phyloP scores from a whole-genome alignment of 2,888 invertebrate species.

The Calameuta idolon region DNA sequence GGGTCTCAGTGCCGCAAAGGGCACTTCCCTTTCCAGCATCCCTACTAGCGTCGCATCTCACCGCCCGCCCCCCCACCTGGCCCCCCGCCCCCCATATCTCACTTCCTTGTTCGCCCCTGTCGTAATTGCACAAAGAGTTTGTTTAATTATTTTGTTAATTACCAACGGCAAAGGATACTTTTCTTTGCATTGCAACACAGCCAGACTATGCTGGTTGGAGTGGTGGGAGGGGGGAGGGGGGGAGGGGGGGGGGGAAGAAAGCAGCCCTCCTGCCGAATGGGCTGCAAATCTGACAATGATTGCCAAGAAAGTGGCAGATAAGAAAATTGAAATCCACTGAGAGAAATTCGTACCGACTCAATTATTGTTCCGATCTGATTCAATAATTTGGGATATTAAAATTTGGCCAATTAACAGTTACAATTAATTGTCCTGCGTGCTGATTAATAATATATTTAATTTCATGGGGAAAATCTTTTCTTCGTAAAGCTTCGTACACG shows the following conservation, averaged over 20 bases:
- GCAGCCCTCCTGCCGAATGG: not conserved
- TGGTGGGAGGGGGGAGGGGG: too few species aligned
- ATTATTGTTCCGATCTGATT: not conserved
- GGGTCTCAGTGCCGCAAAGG: constrained; percentile 3
- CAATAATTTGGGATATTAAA: not conserved
- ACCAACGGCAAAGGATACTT: constrained; percentile 16
- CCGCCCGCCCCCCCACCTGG: too few species aligned
- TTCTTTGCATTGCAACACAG: not conserved
- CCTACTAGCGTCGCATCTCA: not conserved
- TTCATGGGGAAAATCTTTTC: not conserved
- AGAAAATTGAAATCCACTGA: not conserved
- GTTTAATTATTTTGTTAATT: constrained; percentile 27
- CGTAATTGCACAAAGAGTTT: constrained; percentile 23
- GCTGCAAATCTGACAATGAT: not conserved
- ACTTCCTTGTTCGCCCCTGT: not conserved
- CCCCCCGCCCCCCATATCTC: not conserved
- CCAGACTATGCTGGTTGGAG: not conserved
- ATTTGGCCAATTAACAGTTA: not conserved
- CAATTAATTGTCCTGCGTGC: too few species aligned
- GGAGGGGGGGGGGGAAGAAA: not conserved
- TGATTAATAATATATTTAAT: not conserved
- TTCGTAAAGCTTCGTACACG: not conserved
- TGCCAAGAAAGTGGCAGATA: not conserved
- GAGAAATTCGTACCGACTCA: not conserved
- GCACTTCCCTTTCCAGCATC: not conserved